These are phyloP conservation scores for Linyphia triangularis DNA, from an alignment of 2,888 invertebrate genomes.

Conservation along the genomic window DNA sequence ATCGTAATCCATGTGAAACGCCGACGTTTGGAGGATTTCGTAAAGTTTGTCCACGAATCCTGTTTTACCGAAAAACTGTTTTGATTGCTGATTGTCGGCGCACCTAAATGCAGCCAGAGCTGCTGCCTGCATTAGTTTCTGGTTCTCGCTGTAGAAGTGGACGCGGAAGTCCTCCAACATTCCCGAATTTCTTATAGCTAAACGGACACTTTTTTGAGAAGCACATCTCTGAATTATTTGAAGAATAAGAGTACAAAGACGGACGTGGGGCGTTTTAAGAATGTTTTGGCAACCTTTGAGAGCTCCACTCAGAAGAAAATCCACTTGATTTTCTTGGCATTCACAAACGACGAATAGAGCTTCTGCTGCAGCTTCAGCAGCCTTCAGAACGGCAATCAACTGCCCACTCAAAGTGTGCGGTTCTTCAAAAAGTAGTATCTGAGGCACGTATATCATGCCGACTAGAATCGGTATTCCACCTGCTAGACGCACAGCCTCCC, in stretches of 20 bases:
- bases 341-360: constrained; percentile 34
- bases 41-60: constrained; percentile 55
- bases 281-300: constrained; percentile 60
- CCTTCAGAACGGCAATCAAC: constrained; percentile 4
- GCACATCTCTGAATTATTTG: constrained; percentile 50
- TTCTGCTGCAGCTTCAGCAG: constrained; percentile 56
- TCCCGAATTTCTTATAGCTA: constrained; percentile 25
- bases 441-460: constrained; percentile 53
- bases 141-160: constrained; percentile 57
- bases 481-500: constrained; percentile 41
- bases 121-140: constrained; percentile 48
- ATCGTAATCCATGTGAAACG: constrained; percentile 45
- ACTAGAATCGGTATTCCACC: constrained; percentile 53
- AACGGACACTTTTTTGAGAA: constrained; percentile 1
- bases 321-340: constrained; percentile 49
- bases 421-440: constrained; percentile 25
- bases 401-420: constrained; percentile 8
- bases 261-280: constrained; percentile 45
- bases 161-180: constrained; percentile 53
- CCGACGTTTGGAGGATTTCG: constrained; percentile 59
- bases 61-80: constrained; percentile 34
- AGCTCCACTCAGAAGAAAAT: constrained; percentile 60
- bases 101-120: constrained; percentile 55
- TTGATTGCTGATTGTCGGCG: constrained; percentile 29
- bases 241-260: constrained; percentile 22